Conservation (phyloP, 2,888 invertebrate genomes). For the Meta bourneti region DNA sequence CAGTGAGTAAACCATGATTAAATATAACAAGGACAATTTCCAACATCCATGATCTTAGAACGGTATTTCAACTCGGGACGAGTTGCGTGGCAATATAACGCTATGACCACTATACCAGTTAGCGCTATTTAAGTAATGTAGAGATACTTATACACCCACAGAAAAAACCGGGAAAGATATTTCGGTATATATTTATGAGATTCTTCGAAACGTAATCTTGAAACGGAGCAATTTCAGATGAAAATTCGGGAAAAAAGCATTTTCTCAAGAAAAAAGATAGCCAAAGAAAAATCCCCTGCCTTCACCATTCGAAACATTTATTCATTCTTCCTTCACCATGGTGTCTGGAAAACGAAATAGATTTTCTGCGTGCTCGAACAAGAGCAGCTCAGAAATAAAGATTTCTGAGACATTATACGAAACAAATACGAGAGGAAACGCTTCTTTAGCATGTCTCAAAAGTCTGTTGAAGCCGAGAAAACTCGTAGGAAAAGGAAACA, state of each 20-base stretch:
- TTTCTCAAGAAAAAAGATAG: not conserved
- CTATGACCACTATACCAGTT: no score
- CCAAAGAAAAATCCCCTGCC: not conserved
- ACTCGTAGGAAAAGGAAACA: not conserved
- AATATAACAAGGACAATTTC: no score
- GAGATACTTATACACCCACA: not conserved
- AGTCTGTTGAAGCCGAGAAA: conserved; percentile 23
- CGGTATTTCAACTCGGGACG: no score
- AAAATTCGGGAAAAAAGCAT: not conserved
- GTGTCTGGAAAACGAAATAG: not conserved
- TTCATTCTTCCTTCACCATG: not conserved
- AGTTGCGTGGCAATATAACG: no score
- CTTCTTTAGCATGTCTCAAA: conserved; percentile 15
- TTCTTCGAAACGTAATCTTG: not conserved
- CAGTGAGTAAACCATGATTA: no score
- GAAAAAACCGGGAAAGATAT: not conserved
- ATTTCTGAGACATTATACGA: not conserved
- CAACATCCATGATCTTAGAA: no score
- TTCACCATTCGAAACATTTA: conserved; percentile 4
- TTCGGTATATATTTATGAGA: not conserved
- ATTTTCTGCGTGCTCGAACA: not conserved
- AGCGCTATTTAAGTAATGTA: no score
- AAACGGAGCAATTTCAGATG: not conserved
- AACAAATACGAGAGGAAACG: not conserved
- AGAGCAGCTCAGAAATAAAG: not conserved